A percentile compares a stretch with the other conserved stretches of the same genome.
phyloP scores from a whole-genome alignment of 2,888 invertebrate species.

The Acanthosepion lycidas region DNA sequence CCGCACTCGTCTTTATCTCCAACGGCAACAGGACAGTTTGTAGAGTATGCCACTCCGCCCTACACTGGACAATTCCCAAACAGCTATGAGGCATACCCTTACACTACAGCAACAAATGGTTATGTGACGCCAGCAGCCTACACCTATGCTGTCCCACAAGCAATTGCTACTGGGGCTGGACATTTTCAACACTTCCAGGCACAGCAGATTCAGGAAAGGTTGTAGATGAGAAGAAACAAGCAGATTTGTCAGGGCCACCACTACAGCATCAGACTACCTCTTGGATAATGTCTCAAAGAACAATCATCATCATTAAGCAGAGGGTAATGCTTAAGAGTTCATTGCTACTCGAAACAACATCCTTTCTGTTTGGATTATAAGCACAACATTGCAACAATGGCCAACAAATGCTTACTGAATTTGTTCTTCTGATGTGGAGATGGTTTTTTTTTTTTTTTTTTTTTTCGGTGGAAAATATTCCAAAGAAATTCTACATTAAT shows the following conservation, averaged over 20 bases:
- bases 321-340: not conserved
- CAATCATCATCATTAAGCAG: not conserved
- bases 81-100: conserved; percentile 63
- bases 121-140: conserved; percentile 64
- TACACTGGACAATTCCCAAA: conserved; percentile 63
- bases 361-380: not conserved
- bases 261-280: not conserved
- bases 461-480: not conserved
- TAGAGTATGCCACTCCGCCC: conserved; percentile 61
- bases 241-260: not conserved
- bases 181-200: conserved; percentile 66
- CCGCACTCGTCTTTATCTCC: conserved; percentile 65
- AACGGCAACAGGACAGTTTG: conserved; percentile 61
- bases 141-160: conserved; percentile 66
- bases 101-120: conserved; percentile 60
- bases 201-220: conserved; percentile 67
- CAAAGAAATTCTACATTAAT: not conserved
- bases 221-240: conserved; percentile 54
- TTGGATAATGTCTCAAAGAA: not conserved
- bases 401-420: not conserved
- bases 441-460: not conserved
- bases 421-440: not conserved
- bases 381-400: not conserved
- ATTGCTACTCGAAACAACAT: not conserved
- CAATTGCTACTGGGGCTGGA: conserved; percentile 61